Percentiles rank a stretch among this genome's conserved stretches.
Evolutionary conservation across 2,113 vertebrate genomes (phyloP).

Genomic region (Phoxinus phoxinus): DNA sequence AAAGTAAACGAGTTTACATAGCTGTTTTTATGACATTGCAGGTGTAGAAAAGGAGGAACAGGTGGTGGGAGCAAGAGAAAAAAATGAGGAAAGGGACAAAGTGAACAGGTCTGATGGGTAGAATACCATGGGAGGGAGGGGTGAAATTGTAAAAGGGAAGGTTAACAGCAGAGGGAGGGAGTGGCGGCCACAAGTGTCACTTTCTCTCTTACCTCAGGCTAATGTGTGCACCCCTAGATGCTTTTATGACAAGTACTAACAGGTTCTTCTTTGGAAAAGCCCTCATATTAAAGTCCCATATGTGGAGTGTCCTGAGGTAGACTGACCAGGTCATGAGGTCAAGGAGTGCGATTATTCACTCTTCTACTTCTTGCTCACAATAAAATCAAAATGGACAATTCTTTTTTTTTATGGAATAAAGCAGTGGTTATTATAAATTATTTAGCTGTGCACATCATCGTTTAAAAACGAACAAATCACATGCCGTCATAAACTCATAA

Average conservation of each 20-base stretch:
- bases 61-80: slow-evolving; percentile 26
- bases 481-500: not conserved
- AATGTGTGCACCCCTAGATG: slow-evolving; percentile 5
- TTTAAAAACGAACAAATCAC: not conserved
- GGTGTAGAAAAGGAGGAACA: slow-evolving; percentile 45
- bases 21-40: slow-evolving; percentile 41
- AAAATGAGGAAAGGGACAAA: not conserved
- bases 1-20: slow-evolving; percentile 13
- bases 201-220: slow-evolving; percentile 18
- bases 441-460: not conserved
- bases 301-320: slow-evolving; percentile 38
- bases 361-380: not conserved
- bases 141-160: slow-evolving; percentile 47
- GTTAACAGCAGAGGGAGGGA: slow-evolving; percentile 24
- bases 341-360: not conserved
- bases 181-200: slow-evolving; percentile 2
- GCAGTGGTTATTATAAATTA: not conserved
- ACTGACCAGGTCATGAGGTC: slow-evolving; percentile 35
- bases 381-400: not conserved
- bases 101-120: not conserved
- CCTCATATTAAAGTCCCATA: slow-evolving; percentile 24
- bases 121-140: slow-evolving; percentile 22
- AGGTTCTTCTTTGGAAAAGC: slow-evolving; percentile 26
- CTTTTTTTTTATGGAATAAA: not conserved
- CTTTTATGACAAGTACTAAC: slow-evolving; percentile 32